Evolutionary conservation across 2,113 vertebrate genomes (phyloP).

Genomic region (human (Homo sapiens)): GRCh38 chr13:79870501-79871000

Average conservation of each 20-base stretch:
- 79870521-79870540: neutral
- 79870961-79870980: neutral
- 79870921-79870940: neutral
- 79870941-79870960: neutral
- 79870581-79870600: conserved; percentile 28
- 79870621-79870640: neutral
- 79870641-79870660: neutral
- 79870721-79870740: conserved; percentile 1
- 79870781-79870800: neutral
- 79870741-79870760: neutral
- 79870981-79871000: neutral
- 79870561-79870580: conserved; percentile 33
- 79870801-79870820: neutral
- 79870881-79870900: neutral
- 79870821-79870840: neutral
- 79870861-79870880: neutral
- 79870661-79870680: neutral
- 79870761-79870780: neutral
- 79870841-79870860: neutral
- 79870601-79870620: neutral
- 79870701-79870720: neutral
- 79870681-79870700: neutral
- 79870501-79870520: neutral
- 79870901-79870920: neutral
- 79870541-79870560: conserved; percentile 26